These are phyloP conservation scores for Autographa pulchrina DNA, from an alignment of 2,888 invertebrate genomes.

Conservation along the genomic window DNA sequence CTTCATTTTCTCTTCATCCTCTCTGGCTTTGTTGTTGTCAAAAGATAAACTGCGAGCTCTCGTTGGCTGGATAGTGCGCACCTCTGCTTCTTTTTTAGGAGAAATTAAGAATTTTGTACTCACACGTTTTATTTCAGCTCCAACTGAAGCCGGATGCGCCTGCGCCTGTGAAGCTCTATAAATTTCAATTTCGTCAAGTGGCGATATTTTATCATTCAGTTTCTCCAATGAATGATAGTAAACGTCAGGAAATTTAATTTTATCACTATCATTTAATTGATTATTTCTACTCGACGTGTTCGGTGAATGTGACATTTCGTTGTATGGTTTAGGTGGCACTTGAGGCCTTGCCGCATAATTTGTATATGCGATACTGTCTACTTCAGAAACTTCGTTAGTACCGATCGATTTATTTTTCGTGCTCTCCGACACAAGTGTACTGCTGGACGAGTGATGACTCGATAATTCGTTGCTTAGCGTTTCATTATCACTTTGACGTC, in stretches of 20 bases:
- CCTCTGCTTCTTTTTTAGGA: constrained; percentile 86
- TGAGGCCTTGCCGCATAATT: constrained; percentile 74
- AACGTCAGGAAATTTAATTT: constrained; percentile 75
- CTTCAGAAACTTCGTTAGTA: constrained; percentile 55
- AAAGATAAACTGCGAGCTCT: constrained; percentile 83
- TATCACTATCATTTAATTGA: constrained; percentile 45
- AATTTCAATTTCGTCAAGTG: constrained; percentile 77
- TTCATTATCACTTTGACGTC: constrained; percentile 64
- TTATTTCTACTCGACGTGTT: constrained; percentile 53
- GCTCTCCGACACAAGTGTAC: constrained; percentile 82
- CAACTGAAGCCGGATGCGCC: constrained; percentile 78
- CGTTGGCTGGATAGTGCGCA: constrained; percentile 82
- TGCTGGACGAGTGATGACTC: constrained; percentile 80
- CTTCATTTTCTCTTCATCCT: constrained; percentile 36
- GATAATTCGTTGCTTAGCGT: constrained; percentile 65
- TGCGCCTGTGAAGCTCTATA: constrained; percentile 76
- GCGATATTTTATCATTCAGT: constrained; percentile 73
- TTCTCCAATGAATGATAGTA: constrained; percentile 86
- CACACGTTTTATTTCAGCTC: constrained; percentile 85
- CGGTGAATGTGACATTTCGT: constrained; percentile 62
- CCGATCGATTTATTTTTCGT: constrained; percentile 61
- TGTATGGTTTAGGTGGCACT: constrained; percentile 73
- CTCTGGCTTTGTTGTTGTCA: constrained; percentile 65
- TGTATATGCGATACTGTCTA: constrained; percentile 49
- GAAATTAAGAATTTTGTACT: constrained; percentile 84